These are phyloP conservation scores for Pelusios castaneus DNA, from an alignment of 2,113 vertebrate genomes.

Conservation along the genomic window DNA sequence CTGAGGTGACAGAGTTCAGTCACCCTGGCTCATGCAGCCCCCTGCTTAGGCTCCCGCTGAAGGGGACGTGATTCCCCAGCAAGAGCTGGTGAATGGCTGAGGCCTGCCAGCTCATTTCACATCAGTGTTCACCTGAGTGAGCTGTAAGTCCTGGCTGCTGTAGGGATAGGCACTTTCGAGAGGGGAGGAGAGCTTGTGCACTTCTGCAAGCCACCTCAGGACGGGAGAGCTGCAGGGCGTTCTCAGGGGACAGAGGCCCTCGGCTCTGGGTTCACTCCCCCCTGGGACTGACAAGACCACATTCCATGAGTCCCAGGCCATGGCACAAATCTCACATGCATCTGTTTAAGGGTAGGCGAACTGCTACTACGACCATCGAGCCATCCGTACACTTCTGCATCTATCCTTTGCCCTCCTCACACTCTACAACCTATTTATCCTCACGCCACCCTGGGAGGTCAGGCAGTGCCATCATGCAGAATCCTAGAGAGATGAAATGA, in stretches of 20 bases:
- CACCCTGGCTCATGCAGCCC: neutral
- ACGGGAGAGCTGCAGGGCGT: neutral
- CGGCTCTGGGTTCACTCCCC: neutral
- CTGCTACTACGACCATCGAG: neutral
- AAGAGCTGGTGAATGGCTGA: neutral
- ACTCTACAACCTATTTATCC: neutral
- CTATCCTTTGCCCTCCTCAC: neutral
- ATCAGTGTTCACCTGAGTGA: neutral
- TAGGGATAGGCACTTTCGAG: neutral
- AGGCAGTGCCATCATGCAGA: neutral
- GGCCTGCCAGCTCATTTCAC: neutral
- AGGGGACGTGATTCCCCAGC: neutral
- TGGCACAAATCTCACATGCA: neutral
- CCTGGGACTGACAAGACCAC: neutral
- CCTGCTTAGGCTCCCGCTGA: neutral
- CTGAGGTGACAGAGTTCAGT: neutral
- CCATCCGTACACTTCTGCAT: neutral
- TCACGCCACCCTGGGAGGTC: neutral
- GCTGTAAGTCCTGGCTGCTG: neutral
- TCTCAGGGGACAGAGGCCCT: neutral
- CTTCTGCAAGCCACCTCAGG: neutral
- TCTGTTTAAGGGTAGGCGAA: neutral
- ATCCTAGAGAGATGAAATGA: neutral
- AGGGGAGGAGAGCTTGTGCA: neutral
- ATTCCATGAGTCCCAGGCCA: neutral